A percentile compares a stretch with the other conserved stretches of the same genome.
Evolutionary conservation across 2,797 vertebrate genomes (phyloP).

Genomic region (Acanthurus leucopareius): DNA sequence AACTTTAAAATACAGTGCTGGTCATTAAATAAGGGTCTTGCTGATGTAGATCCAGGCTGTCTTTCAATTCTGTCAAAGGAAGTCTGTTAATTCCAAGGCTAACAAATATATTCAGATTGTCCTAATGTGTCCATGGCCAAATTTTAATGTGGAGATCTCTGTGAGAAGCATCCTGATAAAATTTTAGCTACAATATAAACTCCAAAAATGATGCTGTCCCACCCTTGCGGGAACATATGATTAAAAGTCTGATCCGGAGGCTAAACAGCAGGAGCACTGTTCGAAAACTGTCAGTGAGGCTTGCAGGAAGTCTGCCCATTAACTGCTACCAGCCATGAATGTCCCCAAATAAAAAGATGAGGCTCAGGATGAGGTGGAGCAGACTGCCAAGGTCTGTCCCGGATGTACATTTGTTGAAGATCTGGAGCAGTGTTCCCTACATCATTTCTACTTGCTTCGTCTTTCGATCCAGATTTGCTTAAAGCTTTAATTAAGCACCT

Average conservation of each 20-base stretch:
- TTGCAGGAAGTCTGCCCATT: not conserved
- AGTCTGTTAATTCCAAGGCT: not conserved
- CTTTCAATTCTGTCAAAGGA: conserved; percentile 14
- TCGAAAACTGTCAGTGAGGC: conserved; percentile 4
- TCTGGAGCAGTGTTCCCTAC: not conserved
- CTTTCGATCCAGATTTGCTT: conserved; percentile 1
- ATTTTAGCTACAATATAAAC: conserved; percentile 26
- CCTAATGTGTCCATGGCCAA: conserved; percentile 9
- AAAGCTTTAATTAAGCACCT: not conserved
- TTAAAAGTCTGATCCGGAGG: conserved; percentile 20
- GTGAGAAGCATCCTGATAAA: conserved; percentile 20
- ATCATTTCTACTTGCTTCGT: not conserved
- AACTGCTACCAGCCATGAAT: not conserved
- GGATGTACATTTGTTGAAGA: not conserved
- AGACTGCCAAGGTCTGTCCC: not conserved
- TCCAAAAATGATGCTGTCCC: not conserved
- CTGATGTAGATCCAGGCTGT: conserved; percentile 3
- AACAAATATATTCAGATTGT: conserved; percentile 28
- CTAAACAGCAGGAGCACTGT: not conserved
- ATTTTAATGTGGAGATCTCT: conserved; percentile 25
- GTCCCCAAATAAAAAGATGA: conserved; percentile 9
- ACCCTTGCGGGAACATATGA: not conserved
- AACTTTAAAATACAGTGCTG: not conserved
- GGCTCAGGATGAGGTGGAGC: not conserved
- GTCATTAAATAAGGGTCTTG: not conserved